These are phyloP conservation scores for Phylloscopus trochilus DNA, from an alignment of 2,113 vertebrate species.

Conservation along the genomic window DNA sequence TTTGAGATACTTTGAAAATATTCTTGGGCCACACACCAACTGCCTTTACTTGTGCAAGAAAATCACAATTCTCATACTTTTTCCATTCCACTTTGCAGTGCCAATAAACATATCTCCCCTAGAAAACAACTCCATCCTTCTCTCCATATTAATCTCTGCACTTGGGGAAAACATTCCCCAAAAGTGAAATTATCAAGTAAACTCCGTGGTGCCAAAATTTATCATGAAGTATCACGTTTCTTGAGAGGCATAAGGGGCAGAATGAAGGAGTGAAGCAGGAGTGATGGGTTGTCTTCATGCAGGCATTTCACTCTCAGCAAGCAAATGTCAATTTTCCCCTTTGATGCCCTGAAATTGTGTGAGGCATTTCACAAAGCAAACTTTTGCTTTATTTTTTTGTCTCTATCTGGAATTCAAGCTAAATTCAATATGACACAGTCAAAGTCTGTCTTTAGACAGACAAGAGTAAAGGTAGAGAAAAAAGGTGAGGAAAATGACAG, in stretches of 20 bases:
- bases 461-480: not conserved
- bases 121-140: not conserved
- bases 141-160: not conserved
- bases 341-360: not conserved
- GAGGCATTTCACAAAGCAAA: not conserved
- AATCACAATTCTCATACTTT: not conserved
- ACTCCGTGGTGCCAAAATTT: not conserved
- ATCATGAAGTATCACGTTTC: not conserved
- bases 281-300: not conserved
- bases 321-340: not conserved
- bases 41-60: not conserved
- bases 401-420: not conserved
- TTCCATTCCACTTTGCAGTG: not conserved
- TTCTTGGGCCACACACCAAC: not conserved
- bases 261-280: not conserved
- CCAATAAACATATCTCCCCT: not conserved
- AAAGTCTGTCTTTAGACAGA: constrained; percentile 6
- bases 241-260: not conserved
- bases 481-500: constrained; percentile 22
- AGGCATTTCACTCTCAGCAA: not conserved
- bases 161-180: not conserved
- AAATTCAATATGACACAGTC: constrained; percentile 9
- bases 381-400: not conserved
- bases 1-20: not conserved
- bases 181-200: not conserved